Conservation (phyloP, 2,888 invertebrate species). For the Drosophila suboccidentalis region DNA sequence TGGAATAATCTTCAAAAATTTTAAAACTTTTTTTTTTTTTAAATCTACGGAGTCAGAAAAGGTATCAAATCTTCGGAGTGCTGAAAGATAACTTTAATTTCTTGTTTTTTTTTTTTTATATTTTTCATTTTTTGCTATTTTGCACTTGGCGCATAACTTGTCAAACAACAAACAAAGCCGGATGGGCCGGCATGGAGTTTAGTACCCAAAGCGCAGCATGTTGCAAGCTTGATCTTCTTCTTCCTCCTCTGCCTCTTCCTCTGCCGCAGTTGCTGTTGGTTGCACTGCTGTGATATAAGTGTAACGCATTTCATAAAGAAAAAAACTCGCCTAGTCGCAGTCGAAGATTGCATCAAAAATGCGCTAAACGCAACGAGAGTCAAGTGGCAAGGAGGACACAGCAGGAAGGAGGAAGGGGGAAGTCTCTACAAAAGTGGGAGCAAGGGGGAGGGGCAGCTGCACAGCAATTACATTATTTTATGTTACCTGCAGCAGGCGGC, state of each 20-base stretch:
- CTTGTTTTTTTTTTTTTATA: not conserved
- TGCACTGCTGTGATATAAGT: slow-evolving; percentile 52
- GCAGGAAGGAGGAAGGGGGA: not conserved
- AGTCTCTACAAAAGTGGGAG: too few species aligned
- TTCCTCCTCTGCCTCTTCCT: not conserved
- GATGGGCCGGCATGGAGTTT: slow-evolving; percentile 46
- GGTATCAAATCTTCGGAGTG: not conserved
- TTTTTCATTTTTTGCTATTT: slow-evolving; percentile 11
- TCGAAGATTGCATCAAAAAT: slow-evolving; percentile 61
- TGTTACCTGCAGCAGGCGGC: slow-evolving; percentile 44
- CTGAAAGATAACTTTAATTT: not conserved
- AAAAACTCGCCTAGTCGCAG: slow-evolving; percentile 46
- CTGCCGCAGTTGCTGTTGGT: slow-evolving; percentile 29
- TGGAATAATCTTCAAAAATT: too few species aligned
- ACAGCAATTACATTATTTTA: slow-evolving; percentile 73
- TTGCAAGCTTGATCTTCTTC: slow-evolving; percentile 16
- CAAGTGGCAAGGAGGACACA: not conserved
- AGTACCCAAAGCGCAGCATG: slow-evolving; percentile 28
- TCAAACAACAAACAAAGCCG: slow-evolving; percentile 75
- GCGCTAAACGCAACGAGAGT: slow-evolving; percentile 35
- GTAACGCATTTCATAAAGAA: slow-evolving; percentile 54
- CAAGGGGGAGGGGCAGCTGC: slow-evolving; percentile 21
- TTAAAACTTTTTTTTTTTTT: not conserved
- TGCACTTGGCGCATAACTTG: slow-evolving; percentile 67
- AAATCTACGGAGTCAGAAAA: not conserved